Conservation (phyloP, 2,888 invertebrate species). For the Ametastegia equiseti region DNA sequence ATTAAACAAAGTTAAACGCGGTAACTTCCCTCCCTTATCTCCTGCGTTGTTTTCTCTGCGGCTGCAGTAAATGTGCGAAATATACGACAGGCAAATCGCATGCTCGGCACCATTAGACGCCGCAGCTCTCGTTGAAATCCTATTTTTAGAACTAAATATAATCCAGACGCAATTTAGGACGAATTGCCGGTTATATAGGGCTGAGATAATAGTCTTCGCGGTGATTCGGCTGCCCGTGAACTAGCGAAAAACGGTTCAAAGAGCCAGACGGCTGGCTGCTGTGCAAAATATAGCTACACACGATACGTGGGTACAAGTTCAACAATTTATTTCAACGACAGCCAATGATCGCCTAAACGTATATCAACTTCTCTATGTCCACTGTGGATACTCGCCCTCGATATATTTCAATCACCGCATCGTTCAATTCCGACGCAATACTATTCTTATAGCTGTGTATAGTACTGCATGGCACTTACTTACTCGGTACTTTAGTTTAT, state of each 20-base stretch:
- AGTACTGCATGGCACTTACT: no score
- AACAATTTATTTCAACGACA: not conserved
- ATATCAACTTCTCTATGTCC: not conserved
- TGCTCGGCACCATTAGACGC: constrained; percentile 34
- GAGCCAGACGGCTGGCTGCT: not conserved
- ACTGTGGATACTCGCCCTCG: not conserved
- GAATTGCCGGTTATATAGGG: constrained; percentile 3
- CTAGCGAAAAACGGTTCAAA: constrained; percentile 39
- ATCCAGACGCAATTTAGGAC: constrained; percentile 44
- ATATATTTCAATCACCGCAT: constrained; percentile 21
- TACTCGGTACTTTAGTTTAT: not conserved
- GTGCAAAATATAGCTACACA: not conserved
- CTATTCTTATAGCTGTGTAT: not conserved
- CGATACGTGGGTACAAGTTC: not conserved
- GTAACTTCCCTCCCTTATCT: not conserved
- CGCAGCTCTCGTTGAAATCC: constrained; percentile 39
- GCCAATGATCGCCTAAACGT: not conserved
- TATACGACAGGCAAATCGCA: constrained; percentile 37
- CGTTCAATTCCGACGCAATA: not conserved
- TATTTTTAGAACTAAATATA: constrained; percentile 37
- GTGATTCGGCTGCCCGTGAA: not conserved
- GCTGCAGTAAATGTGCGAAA: not conserved
- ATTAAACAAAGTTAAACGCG: constrained; percentile 49
- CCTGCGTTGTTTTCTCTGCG: not conserved
- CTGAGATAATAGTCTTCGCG: constrained; percentile 31